Evolutionary conservation across 2,797 vertebrate species (phyloP), one percentile per base, ranked within the genome.

Genomic region (Sebastiscus tertius): DNA sequence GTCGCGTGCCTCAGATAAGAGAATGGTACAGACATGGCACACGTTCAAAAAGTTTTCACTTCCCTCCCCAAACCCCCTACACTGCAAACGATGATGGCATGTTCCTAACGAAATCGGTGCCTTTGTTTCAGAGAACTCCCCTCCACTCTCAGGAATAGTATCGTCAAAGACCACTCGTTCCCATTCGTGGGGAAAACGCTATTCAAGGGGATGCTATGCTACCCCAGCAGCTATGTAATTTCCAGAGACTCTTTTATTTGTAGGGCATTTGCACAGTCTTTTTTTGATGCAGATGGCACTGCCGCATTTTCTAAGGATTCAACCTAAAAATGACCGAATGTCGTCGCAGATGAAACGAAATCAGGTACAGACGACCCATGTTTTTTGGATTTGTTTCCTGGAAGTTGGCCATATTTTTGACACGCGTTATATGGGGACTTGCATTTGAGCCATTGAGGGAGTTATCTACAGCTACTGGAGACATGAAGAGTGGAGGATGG

Each of bases 21-120:
- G 95, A 95, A 96, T 95, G 94, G 94, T 93, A 94, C 95, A 95
- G 96, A 96, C 93, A 95, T 97, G 96, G 96, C 96, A 96, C 95
- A 92, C 94, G 89, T 96, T 96, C 96, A 97, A 96, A 96, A 96
- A 97, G 95, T 96, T 96, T 96, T 95, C 93, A 89, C 93, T 95
- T 96, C 95, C 95, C 93, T 93, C 90, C 89, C 92, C 89, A 93
- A 95, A 96, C 95, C 96, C 96, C 96, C 96, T 96, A 94, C 93
- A 92, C 93, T 94, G 89, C 92, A 95, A 94, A 95, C 85, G 88
- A 95, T 94, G 95, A 96, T 96, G 96, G 96, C 95, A 96, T 96
- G 92, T 95, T 96, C 96, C 96, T 96, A 94, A 90, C 89, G 61
- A 95, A 96, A 95, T 76, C 91, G 90, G 79, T 87, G 92, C 91